Conservation (phyloP, 2,113 vertebrate species). For the Percopsis transmontana region DNA sequence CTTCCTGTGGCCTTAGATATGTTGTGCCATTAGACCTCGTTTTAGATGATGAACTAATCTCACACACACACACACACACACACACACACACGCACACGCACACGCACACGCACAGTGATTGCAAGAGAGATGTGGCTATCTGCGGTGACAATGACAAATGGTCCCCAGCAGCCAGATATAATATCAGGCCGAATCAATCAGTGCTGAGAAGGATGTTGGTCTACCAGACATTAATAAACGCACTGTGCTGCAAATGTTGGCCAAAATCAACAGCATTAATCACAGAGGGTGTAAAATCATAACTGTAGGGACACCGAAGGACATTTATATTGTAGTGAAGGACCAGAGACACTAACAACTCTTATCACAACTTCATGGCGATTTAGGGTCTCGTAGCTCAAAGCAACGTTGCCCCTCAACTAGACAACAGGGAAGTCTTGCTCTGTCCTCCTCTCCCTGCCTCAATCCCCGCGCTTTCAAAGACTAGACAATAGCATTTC, state of each 20-base stretch:
- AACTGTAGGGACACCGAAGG: neutral
- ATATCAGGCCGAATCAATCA: slow-evolving; percentile 29
- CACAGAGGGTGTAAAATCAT: neutral
- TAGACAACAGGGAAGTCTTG: no score
- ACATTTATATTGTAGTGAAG: neutral
- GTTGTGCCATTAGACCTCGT: neutral
- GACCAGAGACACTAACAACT: neutral
- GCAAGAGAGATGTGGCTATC: neutral
- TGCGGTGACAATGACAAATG: slow-evolving; percentile 42
- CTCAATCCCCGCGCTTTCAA: neutral
- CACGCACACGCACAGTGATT: neutral
- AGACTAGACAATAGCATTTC: slow-evolving; percentile 41
- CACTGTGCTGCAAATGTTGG: neutral
- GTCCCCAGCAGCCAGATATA: slow-evolving; percentile 19
- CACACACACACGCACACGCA: neutral
- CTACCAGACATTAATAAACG: slow-evolving; percentile 29
- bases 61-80: neutral
- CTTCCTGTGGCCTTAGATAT: slow-evolving; percentile 2
- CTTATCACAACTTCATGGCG: neutral
- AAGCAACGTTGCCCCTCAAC: no score
- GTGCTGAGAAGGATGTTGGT: neutral
- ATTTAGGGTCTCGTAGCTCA: no score
- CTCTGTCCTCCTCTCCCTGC: neutral
- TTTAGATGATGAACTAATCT: slow-evolving; percentile 19
- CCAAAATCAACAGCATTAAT: neutral